phyloP scores from a whole-genome alignment of 2,113 vertebrate genomes.

The Zosterops hypoxanthus region DNA sequence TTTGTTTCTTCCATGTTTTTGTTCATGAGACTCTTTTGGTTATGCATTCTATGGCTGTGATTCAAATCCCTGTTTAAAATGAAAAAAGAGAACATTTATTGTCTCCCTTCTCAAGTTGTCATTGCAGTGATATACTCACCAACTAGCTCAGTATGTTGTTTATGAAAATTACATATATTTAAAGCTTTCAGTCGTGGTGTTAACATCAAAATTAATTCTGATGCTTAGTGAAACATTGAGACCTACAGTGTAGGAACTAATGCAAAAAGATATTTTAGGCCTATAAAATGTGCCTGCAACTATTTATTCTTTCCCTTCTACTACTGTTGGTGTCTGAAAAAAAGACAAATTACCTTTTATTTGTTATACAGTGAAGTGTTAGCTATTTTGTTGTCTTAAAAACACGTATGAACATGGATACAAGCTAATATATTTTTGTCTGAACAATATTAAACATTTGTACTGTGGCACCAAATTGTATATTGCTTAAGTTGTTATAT shows the following conservation, averaged over 20 bases:
- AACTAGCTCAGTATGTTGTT: not conserved
- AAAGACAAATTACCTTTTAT: not conserved
- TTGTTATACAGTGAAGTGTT: not conserved
- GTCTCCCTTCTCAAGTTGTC: not conserved
- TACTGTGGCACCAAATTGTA: not conserved
- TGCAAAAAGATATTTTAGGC: not conserved
- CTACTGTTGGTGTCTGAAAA: not conserved
- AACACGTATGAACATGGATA: rapidly evolving
- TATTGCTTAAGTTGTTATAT: not conserved
- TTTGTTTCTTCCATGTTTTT: not conserved
- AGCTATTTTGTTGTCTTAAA: not conserved
- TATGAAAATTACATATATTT: not conserved
- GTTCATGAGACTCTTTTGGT: not conserved
- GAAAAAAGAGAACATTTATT: not conserved
- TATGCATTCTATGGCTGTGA: not conserved
- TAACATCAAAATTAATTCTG: not conserved
- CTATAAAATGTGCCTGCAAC: not conserved
- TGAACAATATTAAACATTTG: not conserved
- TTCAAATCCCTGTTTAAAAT: not conserved
- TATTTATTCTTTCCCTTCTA: not conserved
- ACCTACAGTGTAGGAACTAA: not conserved
- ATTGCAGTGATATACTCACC: not conserved
- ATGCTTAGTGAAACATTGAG: not conserved
- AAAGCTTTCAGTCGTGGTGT: not conserved
- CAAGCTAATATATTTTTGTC: not conserved